Conservation (phyloP, 2,113 vertebrate species). For the Paradisaea rubra region DNA sequence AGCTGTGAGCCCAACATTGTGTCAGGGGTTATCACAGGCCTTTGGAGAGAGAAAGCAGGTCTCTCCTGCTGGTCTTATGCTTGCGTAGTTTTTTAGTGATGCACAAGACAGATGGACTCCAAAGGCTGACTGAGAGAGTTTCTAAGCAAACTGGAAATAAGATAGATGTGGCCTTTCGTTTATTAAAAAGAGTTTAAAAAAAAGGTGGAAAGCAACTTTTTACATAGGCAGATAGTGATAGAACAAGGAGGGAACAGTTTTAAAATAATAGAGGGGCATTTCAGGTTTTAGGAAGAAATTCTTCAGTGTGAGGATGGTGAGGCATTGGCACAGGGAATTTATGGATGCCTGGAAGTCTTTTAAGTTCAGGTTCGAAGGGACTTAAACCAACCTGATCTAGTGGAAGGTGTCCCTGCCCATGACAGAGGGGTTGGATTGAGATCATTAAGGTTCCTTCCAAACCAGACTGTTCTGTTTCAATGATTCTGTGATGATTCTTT, state of each 20-base stretch:
- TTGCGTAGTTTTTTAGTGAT: fast-evolving
- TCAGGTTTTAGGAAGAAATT: background rate
- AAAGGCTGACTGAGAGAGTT: background rate
- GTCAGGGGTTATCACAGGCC: too few species aligned
- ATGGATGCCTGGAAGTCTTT: background rate
- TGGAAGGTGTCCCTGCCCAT: background rate
- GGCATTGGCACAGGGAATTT: background rate
- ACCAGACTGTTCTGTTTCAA: background rate
- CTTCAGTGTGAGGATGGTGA: background rate
- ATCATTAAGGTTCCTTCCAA: background rate
- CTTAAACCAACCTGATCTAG: background rate
- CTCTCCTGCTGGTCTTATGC: background rate
- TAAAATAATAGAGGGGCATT: background rate
- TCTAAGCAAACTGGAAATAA: background rate
- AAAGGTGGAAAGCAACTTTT: background rate
- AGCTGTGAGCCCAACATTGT: background rate
- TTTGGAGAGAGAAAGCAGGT: background rate
- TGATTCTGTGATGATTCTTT: background rate
- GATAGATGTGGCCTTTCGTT: background rate
- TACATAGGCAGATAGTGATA: background rate
- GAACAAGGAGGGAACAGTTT: background rate
- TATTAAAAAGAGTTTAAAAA: background rate
- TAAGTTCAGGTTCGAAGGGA: background rate
- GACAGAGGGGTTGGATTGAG: background rate
- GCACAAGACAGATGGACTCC: background rate